Evolutionary conservation across 64 coral and sea anemone species (phyloP).

Genomic region (Pocillopora damicornis): DNA sequence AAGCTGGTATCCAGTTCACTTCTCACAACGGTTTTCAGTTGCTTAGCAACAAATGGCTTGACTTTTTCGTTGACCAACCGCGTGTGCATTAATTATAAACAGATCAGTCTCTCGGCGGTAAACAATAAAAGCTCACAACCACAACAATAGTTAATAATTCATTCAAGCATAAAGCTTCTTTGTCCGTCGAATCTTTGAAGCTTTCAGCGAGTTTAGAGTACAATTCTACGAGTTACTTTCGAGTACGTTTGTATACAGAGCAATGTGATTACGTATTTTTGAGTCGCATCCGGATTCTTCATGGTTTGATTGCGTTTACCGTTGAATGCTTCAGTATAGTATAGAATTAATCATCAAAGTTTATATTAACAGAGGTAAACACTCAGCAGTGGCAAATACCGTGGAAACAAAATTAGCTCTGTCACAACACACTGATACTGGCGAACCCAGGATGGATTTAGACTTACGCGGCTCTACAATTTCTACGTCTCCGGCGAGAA

Average conservation of each 20-base stretch:
- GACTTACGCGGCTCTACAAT: neutral
- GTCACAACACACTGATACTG: neutral
- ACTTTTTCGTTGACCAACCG: neutral
- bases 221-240: neutral
- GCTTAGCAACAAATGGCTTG: conserved; percentile 2
- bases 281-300: too few relatives aligned
- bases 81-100: neutral
- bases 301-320: neutral
- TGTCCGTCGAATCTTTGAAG: neutral
- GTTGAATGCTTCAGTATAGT: neutral
- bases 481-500: neutral
- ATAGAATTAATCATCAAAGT: neutral
- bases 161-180: conserved; percentile 6
- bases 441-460: neutral
- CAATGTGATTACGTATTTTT: neutral
- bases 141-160: conserved; percentile 23
- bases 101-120: neutral
- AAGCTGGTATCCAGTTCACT: neutral
- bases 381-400: neutral
- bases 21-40: neutral
- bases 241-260: neutral
- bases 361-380: conserved; percentile 14
- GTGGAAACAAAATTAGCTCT: neutral
- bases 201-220: neutral
- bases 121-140: conserved; percentile 35